Base-by-base conservation (phyloP, 2,888 invertebrate genomes). In the Athrips mouffetella region DNA sequence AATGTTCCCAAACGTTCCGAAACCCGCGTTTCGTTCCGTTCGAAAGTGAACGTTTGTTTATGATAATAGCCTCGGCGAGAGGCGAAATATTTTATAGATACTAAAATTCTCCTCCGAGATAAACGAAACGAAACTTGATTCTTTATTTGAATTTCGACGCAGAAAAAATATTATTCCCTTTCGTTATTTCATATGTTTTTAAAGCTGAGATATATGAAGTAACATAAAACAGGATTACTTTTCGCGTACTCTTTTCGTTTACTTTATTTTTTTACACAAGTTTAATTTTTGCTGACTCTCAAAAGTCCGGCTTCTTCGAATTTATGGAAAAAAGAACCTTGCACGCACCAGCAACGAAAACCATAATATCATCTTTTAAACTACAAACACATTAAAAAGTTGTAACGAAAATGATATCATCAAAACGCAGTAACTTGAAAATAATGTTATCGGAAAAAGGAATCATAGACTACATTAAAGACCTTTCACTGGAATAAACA, bases 11-110 rank as follows among this genome's bases (percentile, higher is more conserved):
- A 45, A 46, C 42, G 48, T 35, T n/a, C n/a, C n/a, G n/a, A n/a
- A n/a, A n/a, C n/a, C 37, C 41, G 49, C 45, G 49, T 58, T 41
- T 29, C 27, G 41, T 29, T 41, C n/a, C 10, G 16, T 59, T 56
- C 49, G 55, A 62, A 63, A 60, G 60, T 55, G 58, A 59, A 55
- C 47, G 57, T 62, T 60, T 66, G 60, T 66, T 66, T 60, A 58
- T 55, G 58, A 54, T 58, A 60, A 60, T 60, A 33, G 31, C 45
- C 8, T 29, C 39, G 44, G 44, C 35, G 41, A 46, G 47, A 50
- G 44, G 45, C 53, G 52, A 57, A 57, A 58, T 56, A 55, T 58
- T 59, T 58, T 56, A 56, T 55, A 52, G 53, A 42, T 47, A 51
- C 41, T 54, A 52, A 56, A 57, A 51, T 51, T 54, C 51, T 49